Base-by-base conservation (phyloP, 2,797 vertebrate species). In the Sebastolobus alascanus region DNA sequence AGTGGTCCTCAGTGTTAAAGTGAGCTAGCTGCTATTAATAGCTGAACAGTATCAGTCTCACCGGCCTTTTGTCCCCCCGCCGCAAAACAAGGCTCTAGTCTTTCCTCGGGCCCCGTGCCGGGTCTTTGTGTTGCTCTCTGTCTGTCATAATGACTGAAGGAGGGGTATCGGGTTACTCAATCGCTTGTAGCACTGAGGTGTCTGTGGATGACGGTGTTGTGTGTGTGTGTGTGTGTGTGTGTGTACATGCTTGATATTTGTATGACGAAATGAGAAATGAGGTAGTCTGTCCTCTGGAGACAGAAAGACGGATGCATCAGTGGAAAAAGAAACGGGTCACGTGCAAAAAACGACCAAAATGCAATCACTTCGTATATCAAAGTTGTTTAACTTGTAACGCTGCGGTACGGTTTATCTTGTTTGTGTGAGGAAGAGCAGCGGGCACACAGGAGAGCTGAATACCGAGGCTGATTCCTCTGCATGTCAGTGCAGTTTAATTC, bases 1-100 rank as follows among this genome's bases (percentile, higher is more conserved):
- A 66, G 67, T 52, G 29, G 60, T 84, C 83, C 16, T 63, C 56
- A 6, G 50, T 83, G 75, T 76, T 85, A 52, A 80, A 85, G 68
- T 38, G 64, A 85, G 81, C 50, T 38, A 18, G 70, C 68, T 65
- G 73, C 91, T 93, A 92, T 87, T 83, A 91, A 87, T 92, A 93
- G 77, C 60, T 43, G 43, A 84, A 64, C 72, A 35, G 76, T 88
- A 87, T 93, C 88, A 25, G 77, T 85, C 67, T 83, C 52, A 55
- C 46, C 16, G 37, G 43, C 67, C 56, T 78, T 38, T 88, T 91
- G 84, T 90, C 68, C 67, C 73, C 43, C 37, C 20, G 3, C 11
- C 7, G 20, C 78, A 86, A 86, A 90, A 87, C 84, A 81, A 75
- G 68, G 73, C 69, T 84, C 84, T 88, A 68, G 77, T 86, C 83